Conservation (phyloP, 2,888 invertebrate genomes). For the Habrosyne pyritoides region DNA sequence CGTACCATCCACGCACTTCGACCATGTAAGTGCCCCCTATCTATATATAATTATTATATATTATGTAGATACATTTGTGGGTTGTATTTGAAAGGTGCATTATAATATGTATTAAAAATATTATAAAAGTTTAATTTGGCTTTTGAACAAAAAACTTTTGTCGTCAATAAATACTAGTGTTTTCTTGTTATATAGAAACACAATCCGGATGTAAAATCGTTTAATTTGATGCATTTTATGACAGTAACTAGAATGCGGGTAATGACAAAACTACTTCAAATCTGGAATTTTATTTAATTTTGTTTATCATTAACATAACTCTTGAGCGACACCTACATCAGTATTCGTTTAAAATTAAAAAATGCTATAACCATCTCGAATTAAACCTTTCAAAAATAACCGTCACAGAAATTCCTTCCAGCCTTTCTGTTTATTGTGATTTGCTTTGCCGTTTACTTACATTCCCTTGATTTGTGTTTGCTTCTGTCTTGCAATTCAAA, state of each 20-base stretch:
- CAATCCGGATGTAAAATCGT: too few species aligned
- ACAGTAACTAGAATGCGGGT: too few species aligned
- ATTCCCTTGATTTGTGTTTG: background rate
- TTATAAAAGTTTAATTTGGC: background rate
- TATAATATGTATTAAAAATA: background rate
- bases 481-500: background rate
- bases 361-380: too few species aligned
- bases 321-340: too few species aligned
- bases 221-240: too few species aligned
- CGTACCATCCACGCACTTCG: slow-evolving; percentile 71
- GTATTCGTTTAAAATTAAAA: too few species aligned
- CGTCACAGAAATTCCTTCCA: background rate
- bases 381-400: background rate
- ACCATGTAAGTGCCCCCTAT: slow-evolving; percentile 65
- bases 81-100: background rate
- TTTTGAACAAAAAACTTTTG: too few species aligned
- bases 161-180: too few species aligned
- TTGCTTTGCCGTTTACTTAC: slow-evolving; percentile 14
- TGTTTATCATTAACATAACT: too few species aligned
- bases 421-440: background rate
- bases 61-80: background rate
- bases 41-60: slow-evolving; percentile 10
- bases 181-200: too few species aligned
- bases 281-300: too few species aligned
- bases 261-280: too few species aligned